Evolutionary conservation across 2,888 invertebrate species (phyloP).

Genomic region (Belgica antarctica): DNA sequence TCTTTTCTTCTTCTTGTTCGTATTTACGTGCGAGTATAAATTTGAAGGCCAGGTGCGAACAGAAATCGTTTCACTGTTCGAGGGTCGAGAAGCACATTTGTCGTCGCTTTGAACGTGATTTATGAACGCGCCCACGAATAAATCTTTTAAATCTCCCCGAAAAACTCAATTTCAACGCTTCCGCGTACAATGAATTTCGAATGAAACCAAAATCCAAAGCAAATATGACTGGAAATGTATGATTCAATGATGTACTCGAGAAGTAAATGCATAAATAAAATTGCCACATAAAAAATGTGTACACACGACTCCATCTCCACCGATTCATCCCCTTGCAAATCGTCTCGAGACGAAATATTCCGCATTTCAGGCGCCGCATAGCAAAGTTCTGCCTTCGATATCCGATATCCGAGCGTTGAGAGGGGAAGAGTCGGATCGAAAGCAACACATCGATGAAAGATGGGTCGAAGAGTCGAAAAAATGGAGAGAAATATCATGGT

Average conservation of each 20-base stretch:
- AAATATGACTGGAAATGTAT: not conserved
- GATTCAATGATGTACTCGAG: constrained; percentile 11
- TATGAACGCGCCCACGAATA: no score
- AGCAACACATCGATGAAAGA: constrained; percentile 9
- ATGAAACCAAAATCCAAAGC: no score
- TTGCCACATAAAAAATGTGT: not conserved
- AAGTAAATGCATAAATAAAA: not conserved
- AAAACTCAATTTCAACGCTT: not conserved
- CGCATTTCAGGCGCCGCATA: constrained; percentile 34
- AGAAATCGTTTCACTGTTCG: no score
- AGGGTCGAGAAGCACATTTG: no score
- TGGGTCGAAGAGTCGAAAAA: constrained; percentile 10
- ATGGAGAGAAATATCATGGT: constrained; percentile 1
- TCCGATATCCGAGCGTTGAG: constrained; percentile 22
- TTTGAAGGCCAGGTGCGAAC: no score
- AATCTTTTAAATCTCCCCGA: no score
- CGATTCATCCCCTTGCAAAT: not conserved
- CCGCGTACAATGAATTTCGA: no score
- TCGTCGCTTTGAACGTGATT: no score
- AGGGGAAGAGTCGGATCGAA: not conserved
- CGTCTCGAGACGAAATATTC: not conserved
- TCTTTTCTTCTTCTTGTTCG: no score
- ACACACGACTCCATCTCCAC: not conserved
- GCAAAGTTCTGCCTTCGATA: constrained; percentile 31
- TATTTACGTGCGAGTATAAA: no score